Conservation (phyloP, 2,113 vertebrate species). For the Syngnathus floridae region DNA sequence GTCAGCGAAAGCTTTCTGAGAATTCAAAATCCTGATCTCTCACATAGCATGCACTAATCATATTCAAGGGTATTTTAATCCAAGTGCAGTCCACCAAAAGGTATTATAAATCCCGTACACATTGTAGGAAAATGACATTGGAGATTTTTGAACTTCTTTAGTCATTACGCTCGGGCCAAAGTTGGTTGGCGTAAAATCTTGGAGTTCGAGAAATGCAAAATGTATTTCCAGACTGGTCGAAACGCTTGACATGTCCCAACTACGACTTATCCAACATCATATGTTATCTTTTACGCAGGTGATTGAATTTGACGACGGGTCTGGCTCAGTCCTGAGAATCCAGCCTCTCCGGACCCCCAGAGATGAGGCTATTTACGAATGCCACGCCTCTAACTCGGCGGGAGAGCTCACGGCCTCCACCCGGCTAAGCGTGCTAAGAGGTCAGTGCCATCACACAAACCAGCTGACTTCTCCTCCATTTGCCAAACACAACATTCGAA, state of each 20-base stretch:
- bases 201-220: too few relatives aligned
- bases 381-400: constrained; percentile 89
- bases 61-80: constrained; percentile 16
- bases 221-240: too few relatives aligned
- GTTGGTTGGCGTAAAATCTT: background rate
- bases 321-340: constrained; percentile 96
- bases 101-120: background rate
- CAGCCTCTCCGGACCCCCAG: constrained; percentile 92
- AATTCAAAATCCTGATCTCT: constrained; percentile 33
- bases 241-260: background rate
- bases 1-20: constrained; percentile 18
- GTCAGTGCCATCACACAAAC: constrained; percentile 67
- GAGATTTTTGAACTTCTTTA: background rate
- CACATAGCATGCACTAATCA: constrained; percentile 24
- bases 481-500: background rate
- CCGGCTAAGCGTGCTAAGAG: constrained; percentile 88
- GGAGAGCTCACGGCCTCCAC: constrained; percentile 93
- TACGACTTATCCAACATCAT: too few relatives aligned
- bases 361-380: constrained; percentile 97
- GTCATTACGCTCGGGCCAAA: background rate
- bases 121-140: background rate
- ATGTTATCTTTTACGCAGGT: constrained; percentile 71
- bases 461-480: background rate
- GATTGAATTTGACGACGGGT: constrained; percentile 98
- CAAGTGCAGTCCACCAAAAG: background rate